A percentile compares a stretch with the other conserved stretches of the same genome.
Evolutionary conservation across 2,888 invertebrate genomes (phyloP).

Genomic region (Odontothrips loti): DNA sequence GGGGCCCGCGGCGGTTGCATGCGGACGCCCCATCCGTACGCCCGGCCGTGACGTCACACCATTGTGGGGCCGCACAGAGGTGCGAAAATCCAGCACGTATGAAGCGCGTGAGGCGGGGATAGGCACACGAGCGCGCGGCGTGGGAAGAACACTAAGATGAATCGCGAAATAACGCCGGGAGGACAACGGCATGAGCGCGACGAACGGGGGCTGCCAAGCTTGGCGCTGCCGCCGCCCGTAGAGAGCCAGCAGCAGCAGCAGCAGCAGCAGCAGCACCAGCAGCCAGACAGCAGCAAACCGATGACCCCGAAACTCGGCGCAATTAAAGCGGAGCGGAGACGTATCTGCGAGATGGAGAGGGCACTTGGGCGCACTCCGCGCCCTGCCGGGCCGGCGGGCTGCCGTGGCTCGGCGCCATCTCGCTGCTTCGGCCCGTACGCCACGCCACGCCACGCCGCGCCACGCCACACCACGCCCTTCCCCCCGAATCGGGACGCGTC

Average conservation of each 20-base stretch:
- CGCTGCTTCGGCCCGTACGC: neutral
- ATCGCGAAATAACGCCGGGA: neutral
- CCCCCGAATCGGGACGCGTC: too few relatives aligned
- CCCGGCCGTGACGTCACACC: neutral
- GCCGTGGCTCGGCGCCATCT: neutral
- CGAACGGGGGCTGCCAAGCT: too few relatives aligned
- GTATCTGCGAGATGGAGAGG: neutral
- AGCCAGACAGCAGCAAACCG: neutral
- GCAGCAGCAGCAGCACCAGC: neutral
- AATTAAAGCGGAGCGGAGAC: neutral
- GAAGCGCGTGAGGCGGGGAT: too few relatives aligned
- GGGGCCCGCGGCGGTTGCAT: neutral
- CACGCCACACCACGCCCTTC: neutral
- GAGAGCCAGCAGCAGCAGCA: neutral
- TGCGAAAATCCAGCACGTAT: neutral
- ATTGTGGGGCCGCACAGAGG: neutral
- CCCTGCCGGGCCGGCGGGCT: too few relatives aligned
- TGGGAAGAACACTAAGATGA: neutral
- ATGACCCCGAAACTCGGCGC: neutral
- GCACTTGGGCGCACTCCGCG: neutral
- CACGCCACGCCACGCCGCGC: constrained; percentile 23
- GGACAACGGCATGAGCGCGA: neutral
- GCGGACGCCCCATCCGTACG: neutral
- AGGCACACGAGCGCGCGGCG: neutral
- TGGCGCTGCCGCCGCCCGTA: too few relatives aligned